Base-by-base conservation (phyloP, 2,113 vertebrate genomes). In the Etheostoma spectabile region DNA sequence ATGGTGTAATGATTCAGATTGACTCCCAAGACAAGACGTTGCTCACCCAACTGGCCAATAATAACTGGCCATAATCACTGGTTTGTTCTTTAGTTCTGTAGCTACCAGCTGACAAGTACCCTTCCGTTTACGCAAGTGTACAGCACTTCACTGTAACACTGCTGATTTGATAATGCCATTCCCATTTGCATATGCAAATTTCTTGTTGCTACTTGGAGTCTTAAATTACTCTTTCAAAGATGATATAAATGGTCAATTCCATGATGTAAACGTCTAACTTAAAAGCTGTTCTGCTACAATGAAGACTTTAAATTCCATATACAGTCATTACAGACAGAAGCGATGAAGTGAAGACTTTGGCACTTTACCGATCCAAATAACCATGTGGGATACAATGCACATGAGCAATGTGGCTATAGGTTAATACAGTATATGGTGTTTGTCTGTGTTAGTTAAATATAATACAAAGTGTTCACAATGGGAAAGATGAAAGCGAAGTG, bases 401-500 rank as follows among this genome's bases (percentile, higher is more conserved):
- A 65, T 24, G 5, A 61, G 38, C 19, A 10, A 48, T 21, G 53
- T 24, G 42, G 35, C 21, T 38, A n/a, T 19, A 38, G 66, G 22
- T 60, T 22, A 45, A 64, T 3, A 30, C 30, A 30, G 4, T 3
- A 22, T 16, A 38, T 46, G 21, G 3, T 45, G 10, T 66, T 42
- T 49, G 21, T n/a, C 35, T 72, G 22, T 33, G 16, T 61, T 21
- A 46, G 46, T 68, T 52, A 22, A 52, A 35, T 55, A 67, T 55
- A 33, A 24, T 24, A 11, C 15, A 66, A 0, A 53, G 38, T 73
- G 30, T 61, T 81, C 11, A 66, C 8, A 49, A 42, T 68, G 24
- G 67, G 45, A 60, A 52, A 48, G 27, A 53, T 76, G 46, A 12
- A 66, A 66, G 55, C 55, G 16, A 66, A 66, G 55, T 55, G 56